Conservation (phyloP, 2,113 vertebrate genomes). For the Polyodon spathula region DNA sequence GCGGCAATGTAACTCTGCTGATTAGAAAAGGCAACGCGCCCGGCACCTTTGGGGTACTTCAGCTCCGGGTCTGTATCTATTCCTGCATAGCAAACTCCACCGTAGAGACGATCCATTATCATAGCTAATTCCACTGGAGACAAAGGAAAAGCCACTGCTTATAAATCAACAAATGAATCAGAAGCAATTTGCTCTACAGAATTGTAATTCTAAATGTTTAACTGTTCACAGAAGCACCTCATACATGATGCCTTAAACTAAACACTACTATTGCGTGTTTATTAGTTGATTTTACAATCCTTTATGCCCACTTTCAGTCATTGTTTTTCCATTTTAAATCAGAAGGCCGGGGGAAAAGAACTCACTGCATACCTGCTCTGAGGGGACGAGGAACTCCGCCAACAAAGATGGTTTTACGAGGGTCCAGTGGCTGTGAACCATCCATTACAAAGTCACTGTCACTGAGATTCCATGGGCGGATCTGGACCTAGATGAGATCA, state of each 20-base stretch:
- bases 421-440: constrained; percentile 91
- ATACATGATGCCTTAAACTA: too few species aligned
- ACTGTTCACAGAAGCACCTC: too few species aligned
- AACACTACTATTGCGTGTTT: too few species aligned
- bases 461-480: constrained; percentile 93
- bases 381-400: constrained; percentile 90
- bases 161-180: too few species aligned
- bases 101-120: constrained; percentile 97
- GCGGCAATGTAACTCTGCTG: constrained; percentile 97
- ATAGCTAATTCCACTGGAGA: constrained; percentile 87
- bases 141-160: constrained; percentile 10
- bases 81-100: constrained; percentile 92
- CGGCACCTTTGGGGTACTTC: constrained; percentile 94
- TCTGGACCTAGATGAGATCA: constrained; percentile 72
- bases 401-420: constrained; percentile 97
- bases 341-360: too few species aligned
- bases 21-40: constrained; percentile 95
- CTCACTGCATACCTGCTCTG: constrained; percentile 72
- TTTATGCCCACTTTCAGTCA: too few species aligned
- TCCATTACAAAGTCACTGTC: constrained; percentile 98
- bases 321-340: too few species aligned
- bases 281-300: too few species aligned
- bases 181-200: too few species aligned
- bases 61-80: constrained; percentile 95
- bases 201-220: too few species aligned